These are phyloP conservation scores for Autographa gamma DNA, from an alignment of 2,888 invertebrate species.

Conservation along the genomic window DNA sequence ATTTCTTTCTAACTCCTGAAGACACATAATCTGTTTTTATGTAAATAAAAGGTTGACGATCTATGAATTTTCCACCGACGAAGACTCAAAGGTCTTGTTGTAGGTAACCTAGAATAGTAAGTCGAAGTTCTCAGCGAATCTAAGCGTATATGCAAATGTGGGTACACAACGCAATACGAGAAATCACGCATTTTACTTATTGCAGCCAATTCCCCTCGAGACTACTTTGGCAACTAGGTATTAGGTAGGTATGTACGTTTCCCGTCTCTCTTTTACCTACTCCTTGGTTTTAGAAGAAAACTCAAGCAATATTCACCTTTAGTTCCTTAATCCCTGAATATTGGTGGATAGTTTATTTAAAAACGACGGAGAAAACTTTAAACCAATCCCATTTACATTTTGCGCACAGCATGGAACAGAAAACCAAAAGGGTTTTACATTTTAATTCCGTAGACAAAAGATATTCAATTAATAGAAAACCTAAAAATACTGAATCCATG, in stretches of 20 bases:
- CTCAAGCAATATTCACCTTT: neutral
- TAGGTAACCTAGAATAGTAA: neutral
- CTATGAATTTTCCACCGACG: neutral
- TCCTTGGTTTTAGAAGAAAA: neutral
- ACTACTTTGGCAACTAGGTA: constrained; percentile 1
- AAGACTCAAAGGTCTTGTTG: neutral
- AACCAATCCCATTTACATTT: constrained; percentile 15
- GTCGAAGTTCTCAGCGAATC: neutral
- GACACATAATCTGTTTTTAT: neutral
- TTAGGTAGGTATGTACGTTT: neutral
- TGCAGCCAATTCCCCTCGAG: neutral
- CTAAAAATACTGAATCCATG: neutral
- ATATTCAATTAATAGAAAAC: neutral
- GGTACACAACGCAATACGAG: neutral
- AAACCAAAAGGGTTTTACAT: neutral
- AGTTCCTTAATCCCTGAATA: neutral
- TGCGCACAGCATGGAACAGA: constrained; percentile 1
- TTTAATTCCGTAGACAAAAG: neutral
- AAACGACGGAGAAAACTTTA: neutral
- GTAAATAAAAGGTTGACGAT: neutral
- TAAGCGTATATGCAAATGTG: neutral
- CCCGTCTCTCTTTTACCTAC: neutral
- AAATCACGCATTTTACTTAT: constrained; percentile 3
- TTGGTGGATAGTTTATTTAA: neutral
- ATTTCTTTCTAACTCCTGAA: neutral